These are phyloP conservation scores for Drosophila eugracilis DNA, from an alignment of 1,140 invertebrate species.

Conservation along the genomic window DNA sequence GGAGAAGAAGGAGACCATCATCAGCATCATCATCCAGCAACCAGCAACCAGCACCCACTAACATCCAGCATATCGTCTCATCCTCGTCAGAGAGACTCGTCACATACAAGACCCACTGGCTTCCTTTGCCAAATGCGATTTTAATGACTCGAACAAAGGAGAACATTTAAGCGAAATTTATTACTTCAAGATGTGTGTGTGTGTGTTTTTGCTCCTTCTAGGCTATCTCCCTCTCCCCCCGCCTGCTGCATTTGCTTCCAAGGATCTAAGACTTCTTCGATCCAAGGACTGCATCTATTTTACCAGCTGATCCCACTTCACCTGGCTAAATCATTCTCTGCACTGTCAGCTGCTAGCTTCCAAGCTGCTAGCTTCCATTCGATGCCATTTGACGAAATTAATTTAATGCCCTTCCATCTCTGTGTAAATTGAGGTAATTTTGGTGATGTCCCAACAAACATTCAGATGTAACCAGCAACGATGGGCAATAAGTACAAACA, in stretches of 20 bases:
- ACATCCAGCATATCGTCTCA: constrained; percentile 31
- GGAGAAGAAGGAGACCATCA: constrained; percentile 9
- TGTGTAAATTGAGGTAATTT: constrained; percentile 42
- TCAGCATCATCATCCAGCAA: constrained; percentile 27
- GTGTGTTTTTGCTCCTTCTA: constrained; percentile 8
- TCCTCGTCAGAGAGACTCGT: constrained; percentile 21
- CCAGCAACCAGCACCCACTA: neutral
- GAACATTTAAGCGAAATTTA: constrained; percentile 78
- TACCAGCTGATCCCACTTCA: constrained; percentile 19
- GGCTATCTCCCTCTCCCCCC: too few species aligned
- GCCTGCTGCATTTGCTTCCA: neutral
- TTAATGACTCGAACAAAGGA: constrained; percentile 79
- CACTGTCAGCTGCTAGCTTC: constrained; percentile 7
- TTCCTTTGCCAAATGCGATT: constrained; percentile 70
- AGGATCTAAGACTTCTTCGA: neutral
- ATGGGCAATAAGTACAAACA: constrained; percentile 11
- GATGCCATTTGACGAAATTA: constrained; percentile 23
- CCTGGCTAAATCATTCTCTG: constrained; percentile 14
- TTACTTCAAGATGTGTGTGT: constrained; percentile 49
- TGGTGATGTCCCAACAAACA: constrained; percentile 6
- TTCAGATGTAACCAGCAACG: constrained; percentile 13
- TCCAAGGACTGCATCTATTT: constrained; percentile 10
- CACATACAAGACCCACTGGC: constrained; percentile 2
- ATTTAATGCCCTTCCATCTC: constrained; percentile 31
- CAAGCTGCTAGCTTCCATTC: too few species aligned